Percentiles rank a stretch among this genome's conserved stretches.
phyloP scores from a whole-genome alignment of 1,140 invertebrate species.

The Trichoplusia ni region DNA sequence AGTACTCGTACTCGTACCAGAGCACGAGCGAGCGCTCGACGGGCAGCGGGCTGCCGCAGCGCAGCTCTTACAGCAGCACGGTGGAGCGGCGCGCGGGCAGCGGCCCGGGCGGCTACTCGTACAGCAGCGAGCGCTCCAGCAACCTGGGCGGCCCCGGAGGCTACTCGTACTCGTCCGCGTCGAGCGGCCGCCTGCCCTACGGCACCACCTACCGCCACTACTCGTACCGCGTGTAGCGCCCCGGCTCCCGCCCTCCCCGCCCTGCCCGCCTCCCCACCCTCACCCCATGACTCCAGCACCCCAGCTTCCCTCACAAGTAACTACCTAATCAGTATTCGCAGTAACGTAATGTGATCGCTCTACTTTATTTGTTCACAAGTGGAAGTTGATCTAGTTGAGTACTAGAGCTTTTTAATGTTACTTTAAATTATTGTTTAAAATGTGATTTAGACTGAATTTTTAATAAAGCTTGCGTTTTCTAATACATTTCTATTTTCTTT shows the following conservation, averaged over 20 bases:
- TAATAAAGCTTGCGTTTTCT: conserved; percentile 79
- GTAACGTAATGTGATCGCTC: conserved; percentile 72
- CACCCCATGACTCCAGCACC: conserved; percentile 41
- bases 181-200: conserved; percentile 89
- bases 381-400: conserved; percentile 67
- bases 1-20: conserved; percentile 92
- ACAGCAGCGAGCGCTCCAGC: conserved; percentile 87
- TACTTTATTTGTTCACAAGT: conserved; percentile 71
- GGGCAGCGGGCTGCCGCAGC: conserved; percentile 80
- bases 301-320: conserved; percentile 30
- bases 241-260: conserved; percentile 61
- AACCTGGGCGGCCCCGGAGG: conserved; percentile 89
- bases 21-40: conserved; percentile 79
- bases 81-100: conserved; percentile 86
- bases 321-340: conserved; percentile 78
- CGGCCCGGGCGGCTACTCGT: conserved; percentile 86
- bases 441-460: conserved; percentile 77
- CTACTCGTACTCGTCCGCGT: conserved; percentile 90
- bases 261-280: conserved; percentile 35
- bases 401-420: conserved; percentile 65
- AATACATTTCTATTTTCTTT: conserved; percentile 62
- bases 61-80: conserved; percentile 84
- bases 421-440: conserved; percentile 59
- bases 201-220: conserved; percentile 92
- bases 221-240: conserved; percentile 90